These are phyloP conservation scores for Eremobia ochroleuca DNA, from an alignment of 2,888 invertebrate species.

Conservation along the genomic window DNA sequence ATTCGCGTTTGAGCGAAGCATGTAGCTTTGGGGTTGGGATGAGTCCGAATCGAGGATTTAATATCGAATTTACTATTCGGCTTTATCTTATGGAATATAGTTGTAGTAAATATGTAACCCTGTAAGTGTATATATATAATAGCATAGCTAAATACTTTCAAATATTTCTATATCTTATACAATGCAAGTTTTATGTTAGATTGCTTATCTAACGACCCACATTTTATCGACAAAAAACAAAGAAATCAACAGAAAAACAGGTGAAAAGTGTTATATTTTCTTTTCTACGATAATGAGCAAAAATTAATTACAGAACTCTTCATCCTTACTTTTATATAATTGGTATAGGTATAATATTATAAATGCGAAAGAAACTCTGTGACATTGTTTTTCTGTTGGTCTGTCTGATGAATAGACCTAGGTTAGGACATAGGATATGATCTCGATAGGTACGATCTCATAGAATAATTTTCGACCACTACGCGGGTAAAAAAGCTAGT, in stretches of 20 bases:
- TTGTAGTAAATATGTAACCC: not conserved
- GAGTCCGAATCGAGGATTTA: not conserved
- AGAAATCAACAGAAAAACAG: not conserved
- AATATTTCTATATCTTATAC: not conserved
- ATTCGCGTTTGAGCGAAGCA: conserved; percentile 12
- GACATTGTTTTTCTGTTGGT: not conserved
- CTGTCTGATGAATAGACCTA: no score
- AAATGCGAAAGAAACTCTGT: not conserved
- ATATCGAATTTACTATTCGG: not conserved
- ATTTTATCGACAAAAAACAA: not conserved
- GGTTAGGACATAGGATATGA: not conserved
- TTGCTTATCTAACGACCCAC: not conserved
- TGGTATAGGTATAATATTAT: not conserved
- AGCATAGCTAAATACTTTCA: not conserved
- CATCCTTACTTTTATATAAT: not conserved
- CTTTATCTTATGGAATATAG: not conserved
- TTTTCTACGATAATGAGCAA: not conserved
- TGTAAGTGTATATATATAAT: not conserved
- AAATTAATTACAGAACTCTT: not conserved
- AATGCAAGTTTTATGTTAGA: not conserved
- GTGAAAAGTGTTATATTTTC: not conserved
- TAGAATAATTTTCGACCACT: not conserved
- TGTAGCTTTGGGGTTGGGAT: conserved; percentile 26
- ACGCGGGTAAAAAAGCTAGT: not conserved
- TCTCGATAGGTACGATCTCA: not conserved